Percentiles rank a stretch among this genome's conserved stretches.
phyloP scores from a whole-genome alignment of 2,888 invertebrate genomes.

The Anagyrus pseudococci region DNA sequence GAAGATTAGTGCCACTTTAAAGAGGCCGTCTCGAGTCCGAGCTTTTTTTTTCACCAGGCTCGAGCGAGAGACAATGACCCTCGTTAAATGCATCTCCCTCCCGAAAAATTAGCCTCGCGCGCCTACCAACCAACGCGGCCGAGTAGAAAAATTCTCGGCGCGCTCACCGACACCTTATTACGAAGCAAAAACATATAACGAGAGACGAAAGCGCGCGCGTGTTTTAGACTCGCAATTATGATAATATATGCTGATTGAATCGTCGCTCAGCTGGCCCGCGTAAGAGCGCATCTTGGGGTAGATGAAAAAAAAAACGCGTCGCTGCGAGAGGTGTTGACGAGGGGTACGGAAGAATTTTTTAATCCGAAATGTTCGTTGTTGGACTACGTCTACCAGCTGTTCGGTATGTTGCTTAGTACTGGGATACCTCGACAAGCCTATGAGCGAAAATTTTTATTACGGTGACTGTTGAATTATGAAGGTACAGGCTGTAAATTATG shows the following conservation, averaged over 20 bases:
- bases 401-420: no score
- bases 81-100: neutral
- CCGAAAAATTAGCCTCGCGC: neutral
- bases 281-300: neutral
- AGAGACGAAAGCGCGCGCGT: neutral
- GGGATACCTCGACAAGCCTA: no score
- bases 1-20: neutral
- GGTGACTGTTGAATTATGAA: no score
- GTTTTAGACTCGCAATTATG: constrained; percentile 30
- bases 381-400: no score
- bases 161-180: constrained; percentile 34
- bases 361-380: no score
- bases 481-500: no score
- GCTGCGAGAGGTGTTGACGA: no score
- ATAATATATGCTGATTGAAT: constrained; percentile 39
- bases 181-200: constrained; percentile 21
- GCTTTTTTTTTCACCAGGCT: no score
- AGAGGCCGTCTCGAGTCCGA: neutral
- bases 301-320: no score
- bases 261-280: constrained; percentile 25
- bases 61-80: neutral
- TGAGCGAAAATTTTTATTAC: no score
- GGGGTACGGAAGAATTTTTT: no score
- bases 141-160: neutral
- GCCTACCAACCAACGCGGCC: neutral